These are phyloP conservation scores for Nesoenas mayeri DNA, from an alignment of 2,113 vertebrate species.

Conservation along the genomic window DNA sequence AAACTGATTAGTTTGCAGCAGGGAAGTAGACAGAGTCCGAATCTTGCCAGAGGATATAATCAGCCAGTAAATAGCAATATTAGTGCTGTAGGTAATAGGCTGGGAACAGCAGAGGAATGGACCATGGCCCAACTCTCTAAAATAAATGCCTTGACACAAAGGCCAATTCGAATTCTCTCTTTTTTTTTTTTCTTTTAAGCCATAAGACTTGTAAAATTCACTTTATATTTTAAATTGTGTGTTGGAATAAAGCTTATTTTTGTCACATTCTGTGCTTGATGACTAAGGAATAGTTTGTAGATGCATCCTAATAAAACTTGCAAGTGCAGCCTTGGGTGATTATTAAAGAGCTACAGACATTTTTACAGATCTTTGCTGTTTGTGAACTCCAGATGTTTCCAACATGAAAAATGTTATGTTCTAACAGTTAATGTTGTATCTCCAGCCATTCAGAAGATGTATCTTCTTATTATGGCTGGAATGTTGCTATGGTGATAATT, in stretches of 20 bases:
- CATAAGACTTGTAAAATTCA: constrained; percentile 49
- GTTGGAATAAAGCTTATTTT: constrained; percentile 62
- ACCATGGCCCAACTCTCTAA: constrained; percentile 44
- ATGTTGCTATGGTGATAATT: constrained; percentile 79
- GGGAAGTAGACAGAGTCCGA: constrained; percentile 85
- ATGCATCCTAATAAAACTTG: constrained; percentile 64
- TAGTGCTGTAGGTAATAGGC: constrained; percentile 77
- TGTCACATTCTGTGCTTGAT: constrained; percentile 31
- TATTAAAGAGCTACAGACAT: constrained; percentile 67
- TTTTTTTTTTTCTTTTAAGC: not conserved
- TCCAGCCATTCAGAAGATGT: constrained; percentile 75
- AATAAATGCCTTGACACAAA: constrained; percentile 51
- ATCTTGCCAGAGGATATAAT: constrained; percentile 95
- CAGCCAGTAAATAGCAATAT: constrained; percentile 86
- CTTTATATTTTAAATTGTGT: not conserved
- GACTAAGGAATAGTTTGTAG: constrained; percentile 65
- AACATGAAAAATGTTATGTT: constrained; percentile 77
- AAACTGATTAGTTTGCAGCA: constrained; percentile 96
- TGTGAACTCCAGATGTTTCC: constrained; percentile 78
- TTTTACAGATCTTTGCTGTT: constrained; percentile 72
- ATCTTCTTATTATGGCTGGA: constrained; percentile 74
- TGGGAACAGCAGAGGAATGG: constrained; percentile 56
- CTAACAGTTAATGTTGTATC: constrained; percentile 73
- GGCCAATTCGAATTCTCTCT: not conserved
- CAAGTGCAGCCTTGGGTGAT: constrained; percentile 70